phyloP scores from a whole-genome alignment of 2,113 vertebrate species.

The Toxotes chatareus region DNA sequence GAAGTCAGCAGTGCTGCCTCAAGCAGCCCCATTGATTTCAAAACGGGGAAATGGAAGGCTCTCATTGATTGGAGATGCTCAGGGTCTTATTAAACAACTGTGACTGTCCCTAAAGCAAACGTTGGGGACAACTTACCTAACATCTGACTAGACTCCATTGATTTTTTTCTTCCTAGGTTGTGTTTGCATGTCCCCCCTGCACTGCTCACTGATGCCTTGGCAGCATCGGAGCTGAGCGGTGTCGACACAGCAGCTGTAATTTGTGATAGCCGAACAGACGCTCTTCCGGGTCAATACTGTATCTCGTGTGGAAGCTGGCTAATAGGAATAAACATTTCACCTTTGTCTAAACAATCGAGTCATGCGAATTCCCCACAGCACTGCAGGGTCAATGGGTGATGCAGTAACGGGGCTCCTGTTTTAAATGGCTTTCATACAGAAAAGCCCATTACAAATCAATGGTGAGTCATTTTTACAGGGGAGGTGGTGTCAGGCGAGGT shows the following conservation, averaged over 20 bases:
- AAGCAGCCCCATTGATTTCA: slow-evolving; percentile 80
- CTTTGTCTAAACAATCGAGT: slow-evolving; percentile 83
- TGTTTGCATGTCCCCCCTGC: slow-evolving; percentile 76
- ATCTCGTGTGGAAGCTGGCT: slow-evolving; percentile 72
- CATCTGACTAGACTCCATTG: slow-evolving; percentile 82
- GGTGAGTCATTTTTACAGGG: slow-evolving; percentile 53
- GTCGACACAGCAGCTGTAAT: slow-evolving; percentile 73
- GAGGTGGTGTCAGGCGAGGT: slow-evolving; percentile 37
- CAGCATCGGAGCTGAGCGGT: slow-evolving; percentile 44
- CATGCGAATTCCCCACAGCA: slow-evolving; percentile 71
- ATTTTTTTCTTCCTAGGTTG: slow-evolving; percentile 73
- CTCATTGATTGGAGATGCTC: slow-evolving; percentile 82
- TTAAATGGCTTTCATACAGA: slow-evolving; percentile 65
- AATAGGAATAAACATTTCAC: slow-evolving; percentile 86
- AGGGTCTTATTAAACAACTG: slow-evolving; percentile 85
- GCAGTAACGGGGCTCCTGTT: slow-evolving; percentile 52
- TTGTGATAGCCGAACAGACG: slow-evolving; percentile 78
- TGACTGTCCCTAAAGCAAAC: slow-evolving; percentile 78
- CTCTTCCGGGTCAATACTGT: slow-evolving; percentile 77
- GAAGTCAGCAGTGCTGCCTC: slow-evolving; percentile 74
- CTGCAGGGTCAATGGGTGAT: slow-evolving; percentile 74
- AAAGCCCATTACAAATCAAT: slow-evolving; percentile 67
- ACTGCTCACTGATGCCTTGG: slow-evolving; percentile 36
- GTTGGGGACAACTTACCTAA: slow-evolving; percentile 77
- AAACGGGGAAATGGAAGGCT: slow-evolving; percentile 74